Evolutionary conservation across 2,888 invertebrate species (phyloP), one percentile per base, ranked within the genome.

Genomic region (Heliconius ethilla): DNA sequence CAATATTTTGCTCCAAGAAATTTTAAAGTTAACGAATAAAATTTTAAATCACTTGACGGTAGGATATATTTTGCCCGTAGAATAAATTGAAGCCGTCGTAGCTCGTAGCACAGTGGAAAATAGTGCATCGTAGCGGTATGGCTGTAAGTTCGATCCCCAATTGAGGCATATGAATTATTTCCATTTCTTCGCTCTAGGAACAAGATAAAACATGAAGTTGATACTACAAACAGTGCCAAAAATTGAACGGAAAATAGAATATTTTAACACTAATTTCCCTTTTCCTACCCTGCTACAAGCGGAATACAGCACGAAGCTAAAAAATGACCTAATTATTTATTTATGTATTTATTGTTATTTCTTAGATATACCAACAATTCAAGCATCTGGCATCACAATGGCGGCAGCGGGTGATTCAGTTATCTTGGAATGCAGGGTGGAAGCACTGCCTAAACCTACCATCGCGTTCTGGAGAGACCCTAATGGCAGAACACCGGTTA

Each of bases 381-480:
- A 96, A 88, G 97, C 97, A 0, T 96, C 97, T 10, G 97, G 97
- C 77, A 97, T 97, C 81, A 97, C 97, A 0, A 96, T 97, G 92
- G 97, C 97, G 0, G 95, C 96, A 0, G 95, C 96, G 0, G 97
- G 97, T 0, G 97, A 97, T 84, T 95, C 96, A 0, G 97, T 97
- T 0, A 96, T 96, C 63, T 90, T 98, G 27, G 97, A 97, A 84
- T 98, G 98, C 86, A 92, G 95, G 59, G 97, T 98, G 9, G 96
- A 96, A 83, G 97, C 97, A 0, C 95, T 97, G 79, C 98, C 98
- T 0, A 96, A 96, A 82, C 97, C 98, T 0, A 96, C 96, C 83
- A 96, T 97, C 84, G 96, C 97, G 22, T 98, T 97, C 94, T 97
- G 97, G 97, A 95, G 96, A 78, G 97, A 97, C 86, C 96, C 96